Evolutionary conservation across 2,888 invertebrate genomes (phyloP), one percentile per base, ranked within the genome.

Genomic region (Agriopis marginaria): DNA sequence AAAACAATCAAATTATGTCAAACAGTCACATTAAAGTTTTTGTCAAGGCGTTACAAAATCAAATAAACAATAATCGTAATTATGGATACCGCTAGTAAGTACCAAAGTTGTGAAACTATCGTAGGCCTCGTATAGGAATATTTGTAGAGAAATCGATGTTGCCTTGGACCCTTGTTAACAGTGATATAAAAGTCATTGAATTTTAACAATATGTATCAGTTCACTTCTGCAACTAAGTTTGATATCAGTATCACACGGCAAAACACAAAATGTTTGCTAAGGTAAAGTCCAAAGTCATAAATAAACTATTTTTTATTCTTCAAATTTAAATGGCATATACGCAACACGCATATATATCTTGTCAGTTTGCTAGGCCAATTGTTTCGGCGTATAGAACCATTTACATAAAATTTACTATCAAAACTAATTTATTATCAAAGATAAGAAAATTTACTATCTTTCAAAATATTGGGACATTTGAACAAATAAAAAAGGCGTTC

Each of bases 111-210:
- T 64, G 71, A 73, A 73, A 75, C 61, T 61, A 72, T 72, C 64
- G 66, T 58, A 68, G 59, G 62, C 62, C 47, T 47, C 62, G 67
- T 67, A 62, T 73, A 65, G 68, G 71, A 66, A 64, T 66, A 75
- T 73, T 76, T 77, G 70, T 65, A 76, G 75, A 74, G 79, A 78
- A 81, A 81, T 75, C 74, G 72, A 71, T 65, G 63, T 78, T 56
- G 66, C 76, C 78, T 79, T 79, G 77, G 74, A 71, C 71, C 70
- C 72, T 77, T 75, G 60, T 54, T 73, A 63, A 59, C 71, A 70
- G 44, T 53, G 62, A 75, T 78, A 80, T 80, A 79, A 81, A 80
- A 77, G 75, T 67, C 66, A 64, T 63, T 58, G 56, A 61, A 71
- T 60, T 74, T 68, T 63, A 51, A 63, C 58, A 65, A 66, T 66